Conservation (phyloP, 1,140 invertebrate genomes). For the Mercenaria mercenaria region DNA sequence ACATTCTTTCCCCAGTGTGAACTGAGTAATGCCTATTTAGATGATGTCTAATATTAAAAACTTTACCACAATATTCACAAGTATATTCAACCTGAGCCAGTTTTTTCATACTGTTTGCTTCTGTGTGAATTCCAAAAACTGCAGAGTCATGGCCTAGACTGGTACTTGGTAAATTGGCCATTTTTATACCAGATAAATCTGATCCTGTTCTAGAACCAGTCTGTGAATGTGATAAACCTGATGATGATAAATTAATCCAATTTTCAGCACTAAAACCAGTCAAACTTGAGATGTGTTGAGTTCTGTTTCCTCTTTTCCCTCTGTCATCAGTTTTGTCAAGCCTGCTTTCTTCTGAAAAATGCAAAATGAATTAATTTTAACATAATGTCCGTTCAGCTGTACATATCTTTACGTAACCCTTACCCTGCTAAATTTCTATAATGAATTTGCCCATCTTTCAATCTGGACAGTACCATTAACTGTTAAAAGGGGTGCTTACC, state of each 20-base stretch:
- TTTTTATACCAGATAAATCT: background rate
- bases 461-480: no score
- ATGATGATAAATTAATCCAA: background rate
- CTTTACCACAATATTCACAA: background rate
- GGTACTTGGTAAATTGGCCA: background rate
- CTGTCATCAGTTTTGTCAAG: no score
- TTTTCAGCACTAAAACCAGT: background rate
- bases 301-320: no score
- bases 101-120: background rate
- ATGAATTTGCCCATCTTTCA: no score
- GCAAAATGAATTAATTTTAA: no score
- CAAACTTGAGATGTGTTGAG: no score
- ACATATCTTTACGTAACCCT: no score
- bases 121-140: background rate
- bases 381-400: no score
- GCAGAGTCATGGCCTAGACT: background rate
- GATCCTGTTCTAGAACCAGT: background rate
- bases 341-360: no score
- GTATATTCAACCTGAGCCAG: background rate
- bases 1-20: constrained; percentile 14
- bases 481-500: no score
- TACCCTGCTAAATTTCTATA: no score
- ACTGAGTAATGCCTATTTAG: background rate
- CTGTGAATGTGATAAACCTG: background rate
- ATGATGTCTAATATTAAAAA: background rate